These are phyloP conservation scores for Drosophila pseudoobscura DNA, from an alignment of 1,140 invertebrate species.

Conservation along the genomic window DNA sequence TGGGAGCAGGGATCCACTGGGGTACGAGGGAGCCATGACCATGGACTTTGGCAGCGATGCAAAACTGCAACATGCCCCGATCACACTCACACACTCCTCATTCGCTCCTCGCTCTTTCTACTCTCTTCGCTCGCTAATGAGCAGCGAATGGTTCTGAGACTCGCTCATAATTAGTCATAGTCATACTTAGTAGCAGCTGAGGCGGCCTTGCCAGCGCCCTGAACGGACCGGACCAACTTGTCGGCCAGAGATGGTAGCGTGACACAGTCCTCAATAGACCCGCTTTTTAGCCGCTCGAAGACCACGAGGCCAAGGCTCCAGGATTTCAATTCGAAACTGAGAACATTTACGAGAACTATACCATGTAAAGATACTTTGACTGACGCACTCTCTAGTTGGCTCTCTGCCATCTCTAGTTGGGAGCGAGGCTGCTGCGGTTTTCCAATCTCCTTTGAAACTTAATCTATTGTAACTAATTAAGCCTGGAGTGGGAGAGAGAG, in stretches of 20 bases:
- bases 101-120: not conserved
- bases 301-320: too few species aligned
- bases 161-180: constrained; percentile 76
- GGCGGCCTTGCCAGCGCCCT: constrained; percentile 40
- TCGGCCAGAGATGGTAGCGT: constrained; percentile 27
- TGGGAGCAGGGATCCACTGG: constrained; percentile 9
- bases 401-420: constrained; percentile 6
- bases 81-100: not conserved
- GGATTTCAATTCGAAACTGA: too few species aligned
- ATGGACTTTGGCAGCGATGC: constrained; percentile 49
- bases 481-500: constrained; percentile 18
- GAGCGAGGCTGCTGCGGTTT: constrained; percentile 53
- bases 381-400: too few species aligned
- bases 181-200: constrained; percentile 51
- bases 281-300: too few species aligned
- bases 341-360: too few species aligned
- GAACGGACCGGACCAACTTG: constrained; percentile 11
- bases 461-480: constrained; percentile 82
- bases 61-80: constrained; percentile 33
- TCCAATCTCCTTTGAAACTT: constrained; percentile 77
- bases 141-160: constrained; percentile 48
- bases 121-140: constrained; percentile 38
- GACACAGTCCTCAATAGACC: constrained; percentile 7
- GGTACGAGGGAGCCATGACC: constrained; percentile 20
- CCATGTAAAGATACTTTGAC: too few species aligned